Percentiles rank a stretch among this genome's conserved stretches.
Evolutionary conservation across 2,113 vertebrate genomes (phyloP).

Genomic region (Bothrops jararaca): DNA sequence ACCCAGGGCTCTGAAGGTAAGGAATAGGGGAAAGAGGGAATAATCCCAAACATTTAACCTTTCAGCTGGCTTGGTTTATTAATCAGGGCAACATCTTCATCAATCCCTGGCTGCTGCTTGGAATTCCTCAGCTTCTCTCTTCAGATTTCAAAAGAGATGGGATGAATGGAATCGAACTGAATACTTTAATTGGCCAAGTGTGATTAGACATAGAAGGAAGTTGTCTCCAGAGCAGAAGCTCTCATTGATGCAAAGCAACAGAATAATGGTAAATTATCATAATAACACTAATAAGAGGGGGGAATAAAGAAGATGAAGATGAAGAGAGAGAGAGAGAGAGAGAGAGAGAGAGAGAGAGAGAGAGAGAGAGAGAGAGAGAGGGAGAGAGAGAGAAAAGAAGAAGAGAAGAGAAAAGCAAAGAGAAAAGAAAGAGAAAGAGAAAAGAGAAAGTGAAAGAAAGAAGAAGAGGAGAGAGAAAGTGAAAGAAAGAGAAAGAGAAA

Average conservation of each 20-base stretch:
- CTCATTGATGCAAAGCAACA: background rate
- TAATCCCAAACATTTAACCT: constrained; percentile 10
- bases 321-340: too few relatives aligned
- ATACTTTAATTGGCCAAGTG: background rate
- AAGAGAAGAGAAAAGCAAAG: background rate
- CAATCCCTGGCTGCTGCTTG: background rate
- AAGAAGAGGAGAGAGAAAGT: background rate
- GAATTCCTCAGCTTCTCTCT: background rate
- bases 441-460: background rate
- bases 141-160: constrained; percentile 47
- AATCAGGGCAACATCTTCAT: constrained; percentile 12
- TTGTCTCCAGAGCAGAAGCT: background rate
- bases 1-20: background rate
- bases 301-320: background rate
- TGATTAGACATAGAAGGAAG: background rate
- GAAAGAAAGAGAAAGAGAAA: background rate
- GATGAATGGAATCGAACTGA: background rate
- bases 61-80: constrained; percentile 38
- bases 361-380: background rate
- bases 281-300: background rate
- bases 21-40: background rate
- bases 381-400: too few relatives aligned
- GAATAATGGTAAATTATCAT: background rate
- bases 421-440: background rate
- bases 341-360: background rate